Base-by-base conservation (phyloP, 2,888 invertebrate species). In the Amphimallon solstitiale region DNA sequence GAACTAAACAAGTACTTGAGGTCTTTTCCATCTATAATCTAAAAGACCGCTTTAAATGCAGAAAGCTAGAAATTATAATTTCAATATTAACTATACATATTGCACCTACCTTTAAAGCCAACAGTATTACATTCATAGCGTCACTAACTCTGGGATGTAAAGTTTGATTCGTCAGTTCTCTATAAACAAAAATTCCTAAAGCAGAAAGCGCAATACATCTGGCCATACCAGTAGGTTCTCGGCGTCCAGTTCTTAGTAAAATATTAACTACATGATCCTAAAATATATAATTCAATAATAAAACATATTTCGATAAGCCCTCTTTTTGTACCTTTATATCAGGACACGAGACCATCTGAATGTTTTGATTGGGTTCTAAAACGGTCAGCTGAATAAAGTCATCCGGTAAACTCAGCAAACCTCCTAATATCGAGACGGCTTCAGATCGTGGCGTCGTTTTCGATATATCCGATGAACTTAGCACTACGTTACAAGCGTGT, bases 251-350 rank as follows among this genome's bases (percentile, higher is more conserved):
- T 76, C 93, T 89, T 73, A 97, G 85, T 63, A 97, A 86, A 74
- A 96, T 93, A 79, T 91, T 92, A 43, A 97, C 86, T 61, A 96
- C 91, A 79, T 94, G 93, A 81, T 97, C 95, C 92, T 93, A 78
- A 15, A 79, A 78, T 63, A 73, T 71, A 67, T 0, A 45, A 23
- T 43, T 40, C 23, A 14, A 45, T 14, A 59, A 43, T 56, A 56
- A 56, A 56, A 23, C 6, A 45, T 5, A 56, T 56, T 12, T 17
- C 15, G 7, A 6, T 14, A 10, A 52, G 54, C 2, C 6, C 60
- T 43, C 2, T 19, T 23, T 21, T 35, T 65, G 73, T 82, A 89
- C 93, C 86, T 93, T 93, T 21, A 93, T 87, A 81, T 93, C 92
- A 1, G 91, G 89, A 81, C 92, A 92, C 9, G 87, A 82, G 73